A percentile compares a stretch with the other conserved stretches of the same genome.
These are phyloP conservation scores for Oophaga sylvatica DNA, from an alignment of 2,797 vertebrate species.

Conservation along the genomic window DNA sequence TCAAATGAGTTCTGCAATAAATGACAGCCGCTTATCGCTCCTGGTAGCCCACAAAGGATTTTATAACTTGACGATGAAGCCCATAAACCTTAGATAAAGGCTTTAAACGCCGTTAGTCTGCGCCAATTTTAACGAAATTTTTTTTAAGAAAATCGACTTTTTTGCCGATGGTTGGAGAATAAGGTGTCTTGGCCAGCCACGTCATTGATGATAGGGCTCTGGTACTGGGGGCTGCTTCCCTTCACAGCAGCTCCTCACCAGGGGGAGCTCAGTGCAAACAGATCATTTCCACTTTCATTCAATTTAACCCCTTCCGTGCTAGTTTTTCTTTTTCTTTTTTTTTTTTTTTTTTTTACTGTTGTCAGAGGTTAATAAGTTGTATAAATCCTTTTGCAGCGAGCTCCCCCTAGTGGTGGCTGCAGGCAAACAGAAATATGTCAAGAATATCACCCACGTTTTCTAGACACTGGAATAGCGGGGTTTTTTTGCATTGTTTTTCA, in stretches of 20 bases:
- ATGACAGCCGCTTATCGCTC: slow-evolving; percentile 17
- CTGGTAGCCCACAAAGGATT: not conserved
- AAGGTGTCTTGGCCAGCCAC: not conserved
- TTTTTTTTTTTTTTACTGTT: no score
- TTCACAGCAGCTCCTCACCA: not conserved
- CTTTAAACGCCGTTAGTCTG: not conserved
- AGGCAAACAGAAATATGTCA: no score
- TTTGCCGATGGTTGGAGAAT: not conserved
- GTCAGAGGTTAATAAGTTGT: no score
- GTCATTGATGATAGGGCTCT: no score
- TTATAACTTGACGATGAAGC: slow-evolving; percentile 14
- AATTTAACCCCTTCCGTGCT: not conserved
- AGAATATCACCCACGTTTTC: no score
- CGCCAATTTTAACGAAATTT: not conserved
- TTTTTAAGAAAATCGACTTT: no score
- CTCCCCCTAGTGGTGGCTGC: no score
- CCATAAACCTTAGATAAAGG: not conserved
- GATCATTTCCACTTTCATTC: not conserved
- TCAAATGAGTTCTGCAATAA: not conserved
- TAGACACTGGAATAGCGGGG: no score
- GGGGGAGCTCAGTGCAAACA: not conserved
- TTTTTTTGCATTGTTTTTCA: no score
- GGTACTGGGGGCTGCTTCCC: not conserved
- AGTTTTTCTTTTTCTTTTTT: no score
- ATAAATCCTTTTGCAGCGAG: no score